Conservation (phyloP, 2,797 vertebrate species). For the Arctocebus calabarensis region DNA sequence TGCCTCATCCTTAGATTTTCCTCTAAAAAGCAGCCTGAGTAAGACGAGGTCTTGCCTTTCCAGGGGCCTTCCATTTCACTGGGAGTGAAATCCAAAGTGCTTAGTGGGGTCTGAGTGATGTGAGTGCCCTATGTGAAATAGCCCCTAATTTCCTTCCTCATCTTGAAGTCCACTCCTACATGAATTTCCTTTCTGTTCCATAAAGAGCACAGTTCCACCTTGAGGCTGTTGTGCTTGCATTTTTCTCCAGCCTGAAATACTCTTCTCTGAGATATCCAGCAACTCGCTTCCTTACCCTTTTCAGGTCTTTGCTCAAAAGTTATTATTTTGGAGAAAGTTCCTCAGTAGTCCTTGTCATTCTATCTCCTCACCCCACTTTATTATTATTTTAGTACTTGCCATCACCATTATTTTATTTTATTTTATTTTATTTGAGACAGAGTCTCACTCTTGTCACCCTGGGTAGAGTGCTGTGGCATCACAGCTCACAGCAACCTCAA, state of each 20-base stretch:
- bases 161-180: not conserved
- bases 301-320: slow-evolving; percentile 64
- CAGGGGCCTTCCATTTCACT: not conserved
- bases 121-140: not conserved
- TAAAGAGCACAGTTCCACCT: not conserved
- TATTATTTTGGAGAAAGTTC: slow-evolving; percentile 57
- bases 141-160: not conserved
- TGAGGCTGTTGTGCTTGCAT: not conserved
- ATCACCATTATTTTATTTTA: slow-evolving; percentile 40
- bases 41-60: slow-evolving; percentile 6
- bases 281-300: slow-evolving; percentile 43
- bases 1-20: not conserved
- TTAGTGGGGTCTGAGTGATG: not conserved
- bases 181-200: not conserved
- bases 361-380: slow-evolving; percentile 19
- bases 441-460: too few species aligned
- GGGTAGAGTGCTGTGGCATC: too few species aligned
- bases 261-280: slow-evolving; percentile 23
- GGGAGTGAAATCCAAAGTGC: not conserved
- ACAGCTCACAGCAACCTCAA: too few species aligned
- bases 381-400: not conserved
- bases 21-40: not conserved
- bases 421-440: too few species aligned
- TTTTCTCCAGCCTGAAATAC: slow-evolving; percentile 26
- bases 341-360: slow-evolving; percentile 46